These are phyloP conservation scores for Epistrophe eligans DNA, from an alignment of 2,888 invertebrate species.

Conservation along the genomic window DNA sequence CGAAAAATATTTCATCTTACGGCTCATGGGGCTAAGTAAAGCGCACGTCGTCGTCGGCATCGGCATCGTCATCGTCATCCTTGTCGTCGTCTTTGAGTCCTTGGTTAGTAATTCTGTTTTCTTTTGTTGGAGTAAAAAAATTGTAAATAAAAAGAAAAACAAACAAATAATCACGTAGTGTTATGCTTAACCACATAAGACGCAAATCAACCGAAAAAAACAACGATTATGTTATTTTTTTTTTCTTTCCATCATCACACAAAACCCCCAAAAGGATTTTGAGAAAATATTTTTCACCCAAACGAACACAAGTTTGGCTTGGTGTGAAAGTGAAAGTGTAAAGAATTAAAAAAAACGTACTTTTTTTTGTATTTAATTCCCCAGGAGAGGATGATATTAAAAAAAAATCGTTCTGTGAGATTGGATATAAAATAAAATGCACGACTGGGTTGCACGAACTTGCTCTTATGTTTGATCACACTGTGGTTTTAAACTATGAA, in stretches of 20 bases:
- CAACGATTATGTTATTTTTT: slow-evolving; percentile 5
- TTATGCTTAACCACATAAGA: slow-evolving; percentile 21
- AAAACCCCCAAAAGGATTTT: neutral
- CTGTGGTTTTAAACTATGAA: too few species aligned
- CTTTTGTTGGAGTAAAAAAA: slow-evolving; percentile 31
- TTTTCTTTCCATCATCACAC: too few species aligned
- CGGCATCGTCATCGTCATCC: too few species aligned
- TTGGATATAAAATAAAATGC: too few species aligned
- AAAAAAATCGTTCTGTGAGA: neutral
- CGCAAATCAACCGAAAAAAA: slow-evolving; percentile 32
- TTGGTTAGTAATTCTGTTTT: slow-evolving; percentile 58
- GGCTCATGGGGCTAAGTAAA: slow-evolving; percentile 5
- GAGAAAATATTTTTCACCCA: too few species aligned
- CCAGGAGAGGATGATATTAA: neutral
- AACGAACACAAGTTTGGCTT: neutral
- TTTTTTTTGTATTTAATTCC: neutral
- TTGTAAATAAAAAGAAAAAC: slow-evolving; percentile 39
- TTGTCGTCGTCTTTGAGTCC: neutral
- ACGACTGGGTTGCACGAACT: too few species aligned
- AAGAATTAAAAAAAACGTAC: neutral
- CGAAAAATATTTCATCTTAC: slow-evolving; percentile 11
- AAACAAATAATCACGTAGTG: slow-evolving; percentile 44
- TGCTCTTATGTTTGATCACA: too few species aligned
- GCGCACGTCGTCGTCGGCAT: neutral
- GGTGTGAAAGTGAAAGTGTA: neutral